Percentiles rank a stretch among this genome's conserved stretches.
These are phyloP conservation scores for Diorhabda carinulata DNA, from an alignment of 1,140 invertebrate species.

Conservation along the genomic window DNA sequence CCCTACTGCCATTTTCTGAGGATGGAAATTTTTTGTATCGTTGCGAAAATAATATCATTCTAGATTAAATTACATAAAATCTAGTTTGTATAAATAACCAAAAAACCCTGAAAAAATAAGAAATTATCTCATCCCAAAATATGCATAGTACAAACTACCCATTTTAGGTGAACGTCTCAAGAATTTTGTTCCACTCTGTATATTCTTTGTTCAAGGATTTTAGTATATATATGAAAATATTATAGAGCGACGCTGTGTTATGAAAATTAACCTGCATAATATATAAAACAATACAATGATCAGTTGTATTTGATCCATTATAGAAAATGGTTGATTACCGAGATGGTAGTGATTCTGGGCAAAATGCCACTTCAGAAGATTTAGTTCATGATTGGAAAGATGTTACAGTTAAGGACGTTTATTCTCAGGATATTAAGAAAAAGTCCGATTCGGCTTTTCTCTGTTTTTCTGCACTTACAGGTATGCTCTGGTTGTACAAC, in stretches of 20 bases:
- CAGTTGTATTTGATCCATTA: background rate
- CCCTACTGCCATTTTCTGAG: too few relatives aligned
- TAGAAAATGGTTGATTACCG: background rate
- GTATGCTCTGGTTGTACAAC: background rate
- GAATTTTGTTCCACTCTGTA: too few relatives aligned
- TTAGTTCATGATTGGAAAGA: background rate
- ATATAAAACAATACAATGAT: background rate
- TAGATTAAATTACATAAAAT: too few relatives aligned
- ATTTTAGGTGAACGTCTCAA: too few relatives aligned
- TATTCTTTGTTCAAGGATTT: too few relatives aligned
- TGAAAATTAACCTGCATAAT: background rate
- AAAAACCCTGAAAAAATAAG: too few relatives aligned
- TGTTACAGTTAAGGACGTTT: background rate
- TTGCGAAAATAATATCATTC: too few relatives aligned
- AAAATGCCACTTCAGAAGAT: background rate
- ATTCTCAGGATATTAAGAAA: background rate
- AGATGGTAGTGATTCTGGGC: background rate
- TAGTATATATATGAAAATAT: background rate
- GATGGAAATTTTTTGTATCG: too few relatives aligned
- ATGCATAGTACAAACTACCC: too few relatives aligned
- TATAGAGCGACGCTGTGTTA: background rate
- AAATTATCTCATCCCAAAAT: too few relatives aligned
- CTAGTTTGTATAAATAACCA: too few relatives aligned
- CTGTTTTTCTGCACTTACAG: constrained; percentile 7
- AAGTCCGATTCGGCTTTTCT: background rate